These are phyloP conservation scores for Bacillus rossius DNA, from an alignment of 1,140 invertebrate species.

Conservation along the genomic window DNA sequence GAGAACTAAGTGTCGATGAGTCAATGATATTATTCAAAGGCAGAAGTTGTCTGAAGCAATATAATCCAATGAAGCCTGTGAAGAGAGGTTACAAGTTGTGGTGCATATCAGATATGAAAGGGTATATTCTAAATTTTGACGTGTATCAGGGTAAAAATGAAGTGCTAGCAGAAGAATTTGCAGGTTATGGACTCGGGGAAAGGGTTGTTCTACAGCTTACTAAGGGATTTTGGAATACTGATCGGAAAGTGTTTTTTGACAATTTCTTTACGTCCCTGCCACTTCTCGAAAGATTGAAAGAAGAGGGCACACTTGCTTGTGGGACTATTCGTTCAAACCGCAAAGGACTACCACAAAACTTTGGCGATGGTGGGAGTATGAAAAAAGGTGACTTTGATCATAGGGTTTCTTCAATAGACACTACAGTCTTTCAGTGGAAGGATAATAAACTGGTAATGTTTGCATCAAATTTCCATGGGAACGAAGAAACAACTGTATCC, in stretches of 20 bases:
- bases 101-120: constrained; percentile 12
- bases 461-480: too few relatives aligned
- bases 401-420: too few relatives aligned
- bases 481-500: too few relatives aligned
- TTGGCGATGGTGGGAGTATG: too few relatives aligned
- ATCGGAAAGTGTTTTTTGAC: constrained; percentile 28
- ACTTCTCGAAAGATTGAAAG: constrained; percentile 23
- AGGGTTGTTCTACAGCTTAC: constrained; percentile 34
- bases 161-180: constrained; percentile 1
- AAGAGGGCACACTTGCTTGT: constrained; percentile 20
- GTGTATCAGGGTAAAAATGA: constrained; percentile 23
- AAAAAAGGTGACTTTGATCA: too few relatives aligned
- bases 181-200: constrained; percentile 27
- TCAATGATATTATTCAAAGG: constrained; percentile 30
- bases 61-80: constrained; percentile 22
- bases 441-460: too few relatives aligned
- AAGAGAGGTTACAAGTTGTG: constrained; percentile 28
- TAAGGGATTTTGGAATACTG: constrained; percentile 13
- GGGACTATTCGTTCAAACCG: constrained; percentile 23
- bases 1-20: constrained; percentile 24
- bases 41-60: constrained; percentile 25
- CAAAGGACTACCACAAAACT: constrained; percentile 17
- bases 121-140: constrained; percentile 20
- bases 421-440: too few relatives aligned
- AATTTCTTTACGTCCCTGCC: constrained; percentile 25